These are phyloP conservation scores for Montipora capricornis DNA, from an alignment of 64 coral and sea anemone genomes.

Conservation along the genomic window DNA sequence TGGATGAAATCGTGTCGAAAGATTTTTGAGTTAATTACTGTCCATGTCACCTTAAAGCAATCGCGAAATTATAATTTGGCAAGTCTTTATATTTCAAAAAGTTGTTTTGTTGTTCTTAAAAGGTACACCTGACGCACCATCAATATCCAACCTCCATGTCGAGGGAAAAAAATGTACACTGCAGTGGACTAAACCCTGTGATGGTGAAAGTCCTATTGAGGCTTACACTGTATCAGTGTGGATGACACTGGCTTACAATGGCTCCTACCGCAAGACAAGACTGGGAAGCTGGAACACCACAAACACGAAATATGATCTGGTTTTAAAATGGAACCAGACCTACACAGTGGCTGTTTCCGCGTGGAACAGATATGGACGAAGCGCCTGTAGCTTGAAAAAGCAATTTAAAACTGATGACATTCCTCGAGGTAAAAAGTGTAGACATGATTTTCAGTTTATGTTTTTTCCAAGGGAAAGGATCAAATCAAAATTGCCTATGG, in stretches of 20 bases:
- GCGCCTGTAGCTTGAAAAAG: neutral
- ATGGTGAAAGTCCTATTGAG: conserved; percentile 9
- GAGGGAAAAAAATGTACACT: conserved; percentile 6
- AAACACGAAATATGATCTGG: neutral
- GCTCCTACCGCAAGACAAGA: neutral
- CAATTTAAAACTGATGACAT: neutral
- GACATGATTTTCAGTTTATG: no score
- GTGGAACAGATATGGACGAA: conserved; percentile 18
- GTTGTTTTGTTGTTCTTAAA: no score
- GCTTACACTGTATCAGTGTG: neutral
- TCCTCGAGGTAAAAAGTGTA: conserved; percentile 4
- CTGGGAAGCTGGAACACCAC: neutral
- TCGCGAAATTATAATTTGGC: no score
- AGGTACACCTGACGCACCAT: conserved; percentile 24
- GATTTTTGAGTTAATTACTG: no score
- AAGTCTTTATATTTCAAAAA: neutral
- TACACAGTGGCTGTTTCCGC: neutral
- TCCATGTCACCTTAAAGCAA: no score
- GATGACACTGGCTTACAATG: neutral
- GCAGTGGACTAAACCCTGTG: neutral
- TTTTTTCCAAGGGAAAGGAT: neutral
- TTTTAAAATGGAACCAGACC: conserved; percentile 6
- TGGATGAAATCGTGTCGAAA: no score
- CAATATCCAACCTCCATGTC: neutral
- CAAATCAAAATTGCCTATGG: neutral